Evolutionary conservation across 2,888 invertebrate species (phyloP).

Genomic region (Cataglyphis rosenhaueri): DNA sequence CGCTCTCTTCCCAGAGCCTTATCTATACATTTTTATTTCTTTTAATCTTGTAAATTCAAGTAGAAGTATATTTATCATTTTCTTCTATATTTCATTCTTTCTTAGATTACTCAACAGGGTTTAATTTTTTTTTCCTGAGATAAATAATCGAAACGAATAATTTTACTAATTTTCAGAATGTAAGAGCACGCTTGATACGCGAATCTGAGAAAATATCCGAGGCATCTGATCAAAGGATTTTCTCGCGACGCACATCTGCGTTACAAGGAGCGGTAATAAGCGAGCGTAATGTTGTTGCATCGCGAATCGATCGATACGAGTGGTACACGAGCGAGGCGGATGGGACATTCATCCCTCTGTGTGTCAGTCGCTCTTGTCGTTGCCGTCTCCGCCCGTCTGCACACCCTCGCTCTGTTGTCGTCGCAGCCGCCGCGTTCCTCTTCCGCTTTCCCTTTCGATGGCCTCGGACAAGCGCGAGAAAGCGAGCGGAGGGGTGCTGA

Average conservation of each 20-base stretch:
- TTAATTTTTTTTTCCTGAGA: neutral
- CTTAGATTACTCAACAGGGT: neutral
- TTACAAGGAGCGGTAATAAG: slow-evolving; percentile 9
- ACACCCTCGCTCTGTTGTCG: slow-evolving; percentile 74
- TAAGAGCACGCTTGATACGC: neutral
- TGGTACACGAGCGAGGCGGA: slow-evolving; percentile 45
- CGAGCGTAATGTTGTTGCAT: slow-evolving; percentile 26
- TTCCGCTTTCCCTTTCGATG: slow-evolving; percentile 76
- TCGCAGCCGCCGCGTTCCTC: slow-evolving; percentile 57
- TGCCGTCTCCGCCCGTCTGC: slow-evolving; percentile 38
- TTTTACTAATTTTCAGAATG: neutral
- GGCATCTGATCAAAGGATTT: neutral
- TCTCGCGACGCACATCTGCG: neutral
- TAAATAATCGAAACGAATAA: neutral
- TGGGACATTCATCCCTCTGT: slow-evolving; percentile 45
- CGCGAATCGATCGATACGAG: slow-evolving; percentile 39
- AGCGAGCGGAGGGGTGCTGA: slow-evolving; percentile 52
- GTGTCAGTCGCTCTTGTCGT: slow-evolving; percentile 51
- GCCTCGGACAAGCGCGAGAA: slow-evolving; percentile 67
- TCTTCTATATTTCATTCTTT: neutral
- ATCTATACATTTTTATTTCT: neutral
- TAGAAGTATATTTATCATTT: neutral
- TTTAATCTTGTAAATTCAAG: neutral
- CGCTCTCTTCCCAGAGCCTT: neutral
- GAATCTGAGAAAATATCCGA: neutral